Percentiles rank a stretch among this genome's conserved stretches.
Evolutionary conservation across 2,888 invertebrate genomes (phyloP).

Genomic region (Acronicta alni): DNA sequence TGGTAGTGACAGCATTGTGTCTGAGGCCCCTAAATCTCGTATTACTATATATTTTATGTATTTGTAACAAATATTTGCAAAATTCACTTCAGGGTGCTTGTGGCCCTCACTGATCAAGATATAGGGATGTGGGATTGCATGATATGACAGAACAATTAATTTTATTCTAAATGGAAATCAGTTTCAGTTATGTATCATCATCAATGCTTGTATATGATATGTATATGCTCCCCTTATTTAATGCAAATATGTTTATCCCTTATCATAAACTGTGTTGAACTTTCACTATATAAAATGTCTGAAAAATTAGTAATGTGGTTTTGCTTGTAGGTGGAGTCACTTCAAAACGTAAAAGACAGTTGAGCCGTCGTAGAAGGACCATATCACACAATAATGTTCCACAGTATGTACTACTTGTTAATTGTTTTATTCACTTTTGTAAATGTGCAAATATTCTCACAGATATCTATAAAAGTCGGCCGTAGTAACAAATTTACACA

Average conservation of each 20-base stretch:
- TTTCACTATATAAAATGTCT: background rate
- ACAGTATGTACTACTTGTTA: conserved; percentile 26
- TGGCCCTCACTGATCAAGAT: conserved; percentile 6
- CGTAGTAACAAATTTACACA: too few species aligned
- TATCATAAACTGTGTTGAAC: too few species aligned
- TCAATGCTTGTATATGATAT: background rate
- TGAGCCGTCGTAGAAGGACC: conserved; percentile 50
- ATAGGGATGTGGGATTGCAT: conserved; percentile 15
- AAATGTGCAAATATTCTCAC: too few species aligned
- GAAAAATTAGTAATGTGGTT: conserved; percentile 2
- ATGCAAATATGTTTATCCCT: too few species aligned
- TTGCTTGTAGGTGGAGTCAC: conserved; percentile 55
- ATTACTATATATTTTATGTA: background rate
- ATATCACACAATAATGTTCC: conserved; percentile 42
- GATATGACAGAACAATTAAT: background rate
- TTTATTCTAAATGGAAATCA: conserved; percentile 1
- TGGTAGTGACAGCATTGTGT: background rate
- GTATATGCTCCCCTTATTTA: background rate
- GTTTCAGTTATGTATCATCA: background rate
- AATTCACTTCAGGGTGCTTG: conserved; percentile 2
- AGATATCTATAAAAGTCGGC: too few species aligned
- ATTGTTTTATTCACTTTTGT: too few species aligned
- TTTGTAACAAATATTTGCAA: conserved; percentile 3
- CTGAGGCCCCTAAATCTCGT: background rate
- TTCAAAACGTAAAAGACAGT: conserved; percentile 54